Base-by-base conservation (phyloP, 2,113 vertebrate genomes). In the Haemorhous mexicanus region DNA sequence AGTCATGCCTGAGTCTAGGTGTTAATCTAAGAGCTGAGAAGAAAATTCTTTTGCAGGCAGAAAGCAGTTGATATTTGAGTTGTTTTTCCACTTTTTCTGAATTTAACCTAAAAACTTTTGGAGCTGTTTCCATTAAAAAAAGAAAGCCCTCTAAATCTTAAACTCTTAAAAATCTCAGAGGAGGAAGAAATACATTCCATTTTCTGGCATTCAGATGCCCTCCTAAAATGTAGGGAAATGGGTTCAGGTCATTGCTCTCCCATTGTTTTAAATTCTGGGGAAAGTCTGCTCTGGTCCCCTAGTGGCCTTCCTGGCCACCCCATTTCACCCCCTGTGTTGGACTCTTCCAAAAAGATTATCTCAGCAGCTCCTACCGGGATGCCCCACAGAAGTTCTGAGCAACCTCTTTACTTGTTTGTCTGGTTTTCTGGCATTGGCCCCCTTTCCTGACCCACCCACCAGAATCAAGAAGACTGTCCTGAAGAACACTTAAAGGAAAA, bases 311-410 rank as follows among this genome's bases (percentile, higher is more conserved):
- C 35, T n/a, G 11, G 19, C 56, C 16, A 46, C 2, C 2, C 4
- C 4, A 16, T 67, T 33, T 39, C 20, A 62, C 49, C 16, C 7
- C 4, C 13, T 74, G 8, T 27, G 39, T 16, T 5, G 2, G 13
- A 43, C 13, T 11, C 23, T 50, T 18, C 7, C 7, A 27, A 72
- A 59, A 50, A 41, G 1, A 8, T 16, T 3, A 27, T 23, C 11
- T 62, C 28, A 61, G 27, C 12, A 89, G 9, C 20, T 74, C 37
- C 32, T 44, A 59, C 15, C 28, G 5, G 1, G 0, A 6, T 19
- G 55, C 2, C 4, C 5, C 24, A 39, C 18, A n/a, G 6, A n/a
- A 20, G 4, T 10, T 41, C 13, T 20, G 8, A 64, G 10, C 0
- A 3, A 24, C 18, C 19, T 58, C 26, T 43, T 11, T 27, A 16